Evolutionary conservation across 2,113 vertebrate genomes (phyloP).

Genomic region (Lagenorhynchus albirostris): DNA sequence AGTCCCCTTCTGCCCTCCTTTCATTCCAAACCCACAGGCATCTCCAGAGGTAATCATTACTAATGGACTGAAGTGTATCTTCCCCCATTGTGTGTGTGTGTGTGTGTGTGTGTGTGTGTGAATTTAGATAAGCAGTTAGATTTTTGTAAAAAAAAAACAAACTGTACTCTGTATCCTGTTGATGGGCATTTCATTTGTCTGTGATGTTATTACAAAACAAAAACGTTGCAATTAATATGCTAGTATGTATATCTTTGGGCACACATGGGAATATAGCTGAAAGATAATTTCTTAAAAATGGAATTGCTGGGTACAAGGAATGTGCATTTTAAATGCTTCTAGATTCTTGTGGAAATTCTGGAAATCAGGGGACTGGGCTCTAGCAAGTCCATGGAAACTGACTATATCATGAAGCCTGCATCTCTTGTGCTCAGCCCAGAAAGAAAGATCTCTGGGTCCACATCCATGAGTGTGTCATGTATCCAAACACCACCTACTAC

Average conservation of each 20-base stretch:
- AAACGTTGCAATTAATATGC: background rate
- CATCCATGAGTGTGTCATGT: too few species aligned
- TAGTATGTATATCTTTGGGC: background rate
- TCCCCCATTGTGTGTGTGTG: background rate
- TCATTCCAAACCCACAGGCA: background rate
- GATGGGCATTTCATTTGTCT: background rate
- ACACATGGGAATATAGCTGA: background rate
- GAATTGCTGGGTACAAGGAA: background rate
- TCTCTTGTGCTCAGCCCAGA: background rate
- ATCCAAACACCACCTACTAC: background rate
- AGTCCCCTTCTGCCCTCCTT: background rate
- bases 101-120: background rate
- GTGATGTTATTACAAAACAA: background rate
- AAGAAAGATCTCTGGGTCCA: background rate
- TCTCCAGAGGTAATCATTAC: background rate
- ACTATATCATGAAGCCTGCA: background rate
- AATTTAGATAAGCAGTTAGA: background rate
- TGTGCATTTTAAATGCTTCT: background rate
- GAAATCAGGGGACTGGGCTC: background rate
- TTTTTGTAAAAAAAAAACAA: background rate
- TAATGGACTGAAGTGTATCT: background rate
- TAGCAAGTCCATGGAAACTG: background rate
- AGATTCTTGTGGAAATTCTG: background rate
- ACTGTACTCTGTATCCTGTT: background rate
- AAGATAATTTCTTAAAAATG: background rate